Percentiles rank a stretch among this genome's conserved stretches.
These are phyloP conservation scores for Loxodonta africana DNA, from an alignment of 2,113 vertebrate species.

Conservation along the genomic window DNA sequence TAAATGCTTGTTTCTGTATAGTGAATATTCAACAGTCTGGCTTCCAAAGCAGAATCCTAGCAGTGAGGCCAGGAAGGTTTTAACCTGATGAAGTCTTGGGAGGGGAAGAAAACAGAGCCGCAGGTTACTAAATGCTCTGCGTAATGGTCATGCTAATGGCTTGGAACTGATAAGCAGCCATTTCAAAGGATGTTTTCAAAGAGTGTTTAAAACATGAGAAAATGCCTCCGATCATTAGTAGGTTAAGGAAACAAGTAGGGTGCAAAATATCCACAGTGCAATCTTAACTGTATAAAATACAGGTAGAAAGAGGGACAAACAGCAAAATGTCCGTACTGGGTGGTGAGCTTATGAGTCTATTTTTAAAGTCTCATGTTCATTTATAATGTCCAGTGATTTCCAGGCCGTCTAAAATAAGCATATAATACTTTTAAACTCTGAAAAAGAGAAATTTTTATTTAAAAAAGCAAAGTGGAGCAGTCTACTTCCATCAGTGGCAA, in stretches of 20 bases:
- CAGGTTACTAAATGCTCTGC: neutral
- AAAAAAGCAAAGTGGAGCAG: constrained; percentile 17
- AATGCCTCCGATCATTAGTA: constrained; percentile 47
- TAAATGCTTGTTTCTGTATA: constrained; percentile 25
- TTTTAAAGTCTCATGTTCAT: neutral
- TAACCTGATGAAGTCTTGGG: constrained; percentile 10
- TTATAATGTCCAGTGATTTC: constrained; percentile 53
- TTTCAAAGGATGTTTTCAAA: constrained; percentile 55
- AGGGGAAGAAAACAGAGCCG: constrained; percentile 13
- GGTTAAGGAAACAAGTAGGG: constrained; percentile 34
- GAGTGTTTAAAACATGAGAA: constrained; percentile 34
- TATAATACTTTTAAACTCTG: constrained; percentile 40
- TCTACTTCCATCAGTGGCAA: neutral
- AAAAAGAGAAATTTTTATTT: constrained; percentile 53
- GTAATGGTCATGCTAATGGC: constrained; percentile 44
- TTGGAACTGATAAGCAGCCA: constrained; percentile 4
- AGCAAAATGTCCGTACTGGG: neutral
- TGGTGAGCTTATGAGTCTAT: neutral
- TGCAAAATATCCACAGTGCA: constrained; percentile 5
- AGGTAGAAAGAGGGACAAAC: neutral
- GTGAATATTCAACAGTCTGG: neutral
- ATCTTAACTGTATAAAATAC: constrained; percentile 36
- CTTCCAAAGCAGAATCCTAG: neutral
- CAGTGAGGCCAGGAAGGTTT: neutral
- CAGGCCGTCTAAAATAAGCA: neutral